Percentiles rank a stretch among this genome's conserved stretches.
These are phyloP conservation scores for Andrena hattorfiana DNA, from an alignment of 2,888 invertebrate species.

Conservation along the genomic window DNA sequence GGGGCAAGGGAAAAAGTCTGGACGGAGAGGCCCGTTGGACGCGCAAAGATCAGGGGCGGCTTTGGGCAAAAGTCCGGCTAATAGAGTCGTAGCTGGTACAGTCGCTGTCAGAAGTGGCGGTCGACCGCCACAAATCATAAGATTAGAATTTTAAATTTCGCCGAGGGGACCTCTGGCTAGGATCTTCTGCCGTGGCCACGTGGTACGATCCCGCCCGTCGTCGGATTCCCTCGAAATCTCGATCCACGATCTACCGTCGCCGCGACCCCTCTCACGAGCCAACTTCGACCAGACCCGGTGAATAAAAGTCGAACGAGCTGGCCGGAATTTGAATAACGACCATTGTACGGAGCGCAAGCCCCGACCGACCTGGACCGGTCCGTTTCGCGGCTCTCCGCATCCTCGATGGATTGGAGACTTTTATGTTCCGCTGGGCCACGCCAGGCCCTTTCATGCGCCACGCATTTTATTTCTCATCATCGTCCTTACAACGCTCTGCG, in stretches of 20 bases:
- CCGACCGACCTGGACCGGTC: conserved; percentile 47
- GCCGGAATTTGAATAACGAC: conserved; percentile 82
- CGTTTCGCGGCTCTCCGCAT: conserved; percentile 23
- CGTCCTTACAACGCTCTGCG: background rate
- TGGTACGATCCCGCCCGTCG: conserved; percentile 72
- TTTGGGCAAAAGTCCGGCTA: conserved; percentile 78
- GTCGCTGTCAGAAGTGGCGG: conserved; percentile 78
- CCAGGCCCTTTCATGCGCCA: conserved; percentile 13
- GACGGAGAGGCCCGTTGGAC: background rate
- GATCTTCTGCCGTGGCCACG: conserved; percentile 57
- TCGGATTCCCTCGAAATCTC: conserved; percentile 82
- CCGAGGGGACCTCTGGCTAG: conserved; percentile 68
- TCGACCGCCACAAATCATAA: conserved; percentile 83
- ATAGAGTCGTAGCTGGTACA: conserved; percentile 83
- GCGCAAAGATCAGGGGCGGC: conserved; percentile 70
- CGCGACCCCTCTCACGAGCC: conserved; percentile 63
- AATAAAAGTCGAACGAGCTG: conserved; percentile 75
- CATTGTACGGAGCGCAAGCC: conserved; percentile 63
- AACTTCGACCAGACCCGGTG: conserved; percentile 57
- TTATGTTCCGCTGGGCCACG: background rate
- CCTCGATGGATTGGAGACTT: conserved; percentile 49
- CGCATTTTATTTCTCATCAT: conserved; percentile 28
- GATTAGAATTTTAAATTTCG: conserved; percentile 84
- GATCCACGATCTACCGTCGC: conserved; percentile 78
- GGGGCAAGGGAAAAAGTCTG: conserved; percentile 41